Evolutionary conservation across 2,113 vertebrate species (phyloP).

Genomic region (Malurus melanocephalus): DNA sequence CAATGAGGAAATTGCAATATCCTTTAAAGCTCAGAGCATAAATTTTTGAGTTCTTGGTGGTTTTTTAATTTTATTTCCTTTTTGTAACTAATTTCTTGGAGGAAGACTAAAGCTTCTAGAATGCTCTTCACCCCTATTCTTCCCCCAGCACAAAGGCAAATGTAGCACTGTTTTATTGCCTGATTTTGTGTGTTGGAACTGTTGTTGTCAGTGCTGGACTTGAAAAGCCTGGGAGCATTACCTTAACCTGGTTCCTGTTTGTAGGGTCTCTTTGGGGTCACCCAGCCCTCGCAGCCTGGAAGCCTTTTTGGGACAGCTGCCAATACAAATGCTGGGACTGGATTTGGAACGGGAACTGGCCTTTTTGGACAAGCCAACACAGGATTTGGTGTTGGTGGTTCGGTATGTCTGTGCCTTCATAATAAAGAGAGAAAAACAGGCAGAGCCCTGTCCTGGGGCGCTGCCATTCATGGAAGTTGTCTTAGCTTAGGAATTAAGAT

Average conservation of each 20-base stretch:
- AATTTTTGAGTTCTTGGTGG: not conserved
- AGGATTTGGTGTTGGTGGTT: slow-evolving; percentile 86
- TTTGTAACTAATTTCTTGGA: not conserved
- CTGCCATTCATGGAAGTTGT: not conserved
- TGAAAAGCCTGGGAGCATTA: not conserved
- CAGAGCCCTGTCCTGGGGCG: not conserved
- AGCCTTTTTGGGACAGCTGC: slow-evolving; percentile 86
- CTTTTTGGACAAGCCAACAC: slow-evolving; percentile 86
- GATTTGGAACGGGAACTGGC: slow-evolving; percentile 80
- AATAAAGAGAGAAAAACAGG: not conserved
- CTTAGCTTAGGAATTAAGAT: not conserved
- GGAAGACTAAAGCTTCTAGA: not conserved
- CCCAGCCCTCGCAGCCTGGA: slow-evolving; percentile 80
- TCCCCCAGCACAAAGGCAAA: not conserved
- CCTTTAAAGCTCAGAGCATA: not conserved
- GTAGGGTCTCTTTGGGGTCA: slow-evolving; percentile 91
- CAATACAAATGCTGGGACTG: slow-evolving; percentile 85
- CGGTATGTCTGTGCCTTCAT: slow-evolving; percentile 70
- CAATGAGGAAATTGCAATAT: not conserved
- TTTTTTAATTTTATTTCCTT: not conserved
- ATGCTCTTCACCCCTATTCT: not conserved
- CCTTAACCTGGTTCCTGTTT: slow-evolving; percentile 9
- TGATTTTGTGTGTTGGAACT: not conserved
- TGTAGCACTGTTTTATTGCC: not conserved
- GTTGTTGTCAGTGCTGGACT: not conserved